A percentile compares a stretch with the other conserved stretches of the same genome.
These are phyloP conservation scores for Pelodiscus sinensis DNA, from an alignment of 2,113 vertebrate genomes.

Conservation along the genomic window DNA sequence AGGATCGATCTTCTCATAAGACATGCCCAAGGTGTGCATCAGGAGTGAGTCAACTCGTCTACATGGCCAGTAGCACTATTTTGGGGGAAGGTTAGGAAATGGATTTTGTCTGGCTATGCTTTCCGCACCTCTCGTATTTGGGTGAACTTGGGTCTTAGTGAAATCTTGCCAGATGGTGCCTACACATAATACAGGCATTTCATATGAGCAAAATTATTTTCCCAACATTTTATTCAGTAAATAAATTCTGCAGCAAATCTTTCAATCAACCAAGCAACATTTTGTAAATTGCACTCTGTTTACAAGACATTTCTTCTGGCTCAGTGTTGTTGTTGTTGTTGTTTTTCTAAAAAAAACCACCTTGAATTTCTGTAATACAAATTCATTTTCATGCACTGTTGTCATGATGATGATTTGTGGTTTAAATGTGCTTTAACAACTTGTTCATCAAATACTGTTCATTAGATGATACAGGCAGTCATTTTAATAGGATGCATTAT, in stretches of 20 bases:
- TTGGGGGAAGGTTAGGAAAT: not conserved
- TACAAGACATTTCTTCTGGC: not conserved
- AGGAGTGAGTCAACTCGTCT: not conserved
- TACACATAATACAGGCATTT: not conserved
- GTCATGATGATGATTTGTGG: not conserved
- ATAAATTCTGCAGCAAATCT: not conserved
- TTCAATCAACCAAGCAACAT: not conserved
- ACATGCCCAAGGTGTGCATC: not conserved
- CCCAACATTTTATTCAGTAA: not conserved
- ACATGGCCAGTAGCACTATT: not conserved
- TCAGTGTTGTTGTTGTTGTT: not conserved
- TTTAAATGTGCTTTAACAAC: constrained; percentile 28
- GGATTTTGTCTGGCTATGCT: not conserved
- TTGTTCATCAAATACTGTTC: not conserved
- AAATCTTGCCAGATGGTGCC: not conserved
- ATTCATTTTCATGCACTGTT: constrained; percentile 16
- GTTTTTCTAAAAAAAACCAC: not conserved
- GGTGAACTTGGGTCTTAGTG: not conserved
- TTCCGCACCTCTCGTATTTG: accelerated
- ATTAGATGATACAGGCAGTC: not conserved
- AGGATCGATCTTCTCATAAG: too few species aligned
- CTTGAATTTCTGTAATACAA: not conserved
- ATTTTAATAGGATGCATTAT: constrained; percentile 10
- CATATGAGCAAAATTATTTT: not conserved
- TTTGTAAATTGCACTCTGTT: not conserved